phyloP scores from a whole-genome alignment of 2,888 invertebrate genomes.

The Uropetala carovei region DNA sequence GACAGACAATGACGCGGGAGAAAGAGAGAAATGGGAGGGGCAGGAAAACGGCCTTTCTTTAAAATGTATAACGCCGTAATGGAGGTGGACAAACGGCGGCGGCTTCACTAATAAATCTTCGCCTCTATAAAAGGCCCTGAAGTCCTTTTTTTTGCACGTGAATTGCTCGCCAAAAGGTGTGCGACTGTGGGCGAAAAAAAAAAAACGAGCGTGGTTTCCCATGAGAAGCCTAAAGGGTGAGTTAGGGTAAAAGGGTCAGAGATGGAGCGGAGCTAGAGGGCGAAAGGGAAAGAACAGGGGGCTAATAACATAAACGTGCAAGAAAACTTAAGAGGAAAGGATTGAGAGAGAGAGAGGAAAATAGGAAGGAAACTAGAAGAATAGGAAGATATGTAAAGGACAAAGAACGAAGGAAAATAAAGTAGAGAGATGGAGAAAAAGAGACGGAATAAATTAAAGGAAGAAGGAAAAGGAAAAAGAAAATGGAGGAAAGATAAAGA shows the following conservation, averaged over 20 bases:
- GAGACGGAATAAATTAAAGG: neutral
- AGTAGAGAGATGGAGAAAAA: no score
- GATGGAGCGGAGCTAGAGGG: no score
- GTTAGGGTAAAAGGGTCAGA: no score
- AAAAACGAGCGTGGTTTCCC: neutral
- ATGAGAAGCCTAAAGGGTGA: no score
- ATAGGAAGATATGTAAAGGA: no score
- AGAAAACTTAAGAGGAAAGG: no score
- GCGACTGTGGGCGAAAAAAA: neutral
- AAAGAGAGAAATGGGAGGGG: neutral
- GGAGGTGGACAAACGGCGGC: neutral
- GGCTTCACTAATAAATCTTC: conserved; percentile 16
- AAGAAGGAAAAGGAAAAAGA: neutral
- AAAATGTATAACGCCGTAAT: neutral
- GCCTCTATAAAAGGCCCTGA: neutral
- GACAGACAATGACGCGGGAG: neutral
- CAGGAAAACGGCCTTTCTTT: neutral
- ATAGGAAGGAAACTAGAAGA: no score
- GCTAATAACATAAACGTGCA: no score
- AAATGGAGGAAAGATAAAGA: neutral
- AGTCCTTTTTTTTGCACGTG: neutral
- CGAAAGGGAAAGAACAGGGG: no score
- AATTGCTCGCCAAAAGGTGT: conserved; percentile 20
- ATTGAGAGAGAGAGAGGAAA: no score
- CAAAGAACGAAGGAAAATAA: no score